Evolutionary conservation across 2,888 invertebrate species (phyloP), one percentile per base, ranked within the genome.

Genomic region (Acleris cristana): DNA sequence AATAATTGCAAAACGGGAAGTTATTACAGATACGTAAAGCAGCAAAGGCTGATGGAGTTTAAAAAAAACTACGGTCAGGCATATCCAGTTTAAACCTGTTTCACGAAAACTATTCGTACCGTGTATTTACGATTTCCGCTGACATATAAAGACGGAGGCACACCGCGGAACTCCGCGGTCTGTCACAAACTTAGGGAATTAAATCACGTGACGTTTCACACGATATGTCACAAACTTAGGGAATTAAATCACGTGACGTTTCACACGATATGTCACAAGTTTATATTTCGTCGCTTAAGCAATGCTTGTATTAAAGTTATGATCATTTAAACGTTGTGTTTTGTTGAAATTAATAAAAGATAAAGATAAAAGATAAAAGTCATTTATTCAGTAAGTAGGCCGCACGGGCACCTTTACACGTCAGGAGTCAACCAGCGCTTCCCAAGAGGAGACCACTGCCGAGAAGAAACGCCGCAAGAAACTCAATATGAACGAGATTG

Each of bases 61-160:
- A 40, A 40, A 12, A 10, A 40, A 14, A 40, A 48, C 48, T 18
- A 40, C 52, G 34, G 26, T 23, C 18, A 18, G 19, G 8, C 40
- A 3, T 51, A 54, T 65, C 63, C 18, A 60, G 49, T 40, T 56
- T n/a, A 18, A 18, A n/a, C n/a, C 14, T 0, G 40, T 40, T 21
- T 49, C 4, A 16, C 19, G 16, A 44, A 40, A 60, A 61, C 65
- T 68, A 59, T 44, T 44, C 57, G 2, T 79, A 84, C 81, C 80
- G 78, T 55, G 76, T 70, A 30, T 83, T 83, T 81, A 84, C 81
- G 83, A 79, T 77, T 73, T 73, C 73, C 74, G 69, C 64, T 73
- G 67, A 65, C 78, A 72, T 80, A 80, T 78, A 79, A 77, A 71
- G 73, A 71, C 69, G 72, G 72, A 69, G 64, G 7, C 62, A 2